Evolutionary conservation across 1,140 invertebrate species (phyloP), one percentile per base, ranked within the genome.

Genomic region (Cydia fagiglandana): DNA sequence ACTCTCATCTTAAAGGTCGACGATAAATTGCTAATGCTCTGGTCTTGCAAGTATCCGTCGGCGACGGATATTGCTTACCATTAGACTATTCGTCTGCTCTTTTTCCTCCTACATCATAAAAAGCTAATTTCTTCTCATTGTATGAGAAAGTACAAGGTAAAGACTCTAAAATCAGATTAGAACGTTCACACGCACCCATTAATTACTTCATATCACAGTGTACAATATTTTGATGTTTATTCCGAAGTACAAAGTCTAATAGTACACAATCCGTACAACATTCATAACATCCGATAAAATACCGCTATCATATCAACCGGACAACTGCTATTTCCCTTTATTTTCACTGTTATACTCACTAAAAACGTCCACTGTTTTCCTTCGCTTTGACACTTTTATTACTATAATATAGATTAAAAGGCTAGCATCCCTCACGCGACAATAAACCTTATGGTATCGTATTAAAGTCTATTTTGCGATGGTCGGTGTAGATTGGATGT

Each of bases 331-430:
- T 76, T 79, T 80, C 78, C 80, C 76, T 80, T 84, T 84, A 85
- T 86, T 84, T 81, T 83, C 82, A 83, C 84, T 80, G 75, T 82
- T 77, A 85, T 81, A 83, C 79, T 81, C 85, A 80, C 86, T 87
- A 87, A 86, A 88, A 86, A 76, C 79, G 78, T 82, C 83, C 79
- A 79, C 80, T 83, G 83, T 89, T 85, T 87, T 81, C 82, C 79
- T 83, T 80, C 81, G 80, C 85, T 87, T 89, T 87, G 86, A 88
- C 88, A 90, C 84, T 88, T 90, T 90, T 89, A 90, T 89, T 91
- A 84, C 75, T 68, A 34, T 34, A 30, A 68, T 68, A 68, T 68
- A 68, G 28, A 68, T 68, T 68, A 68, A 68, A 38, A 68, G 64
- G 4, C 64, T 3, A 15, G 15, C 24, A 7, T 38, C 5, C 15